A percentile compares a stretch with the other conserved stretches of the same genome.
Conservation (phyloP, 2,113 vertebrate species). For the Oxygymnocypris stewartii region DNA sequence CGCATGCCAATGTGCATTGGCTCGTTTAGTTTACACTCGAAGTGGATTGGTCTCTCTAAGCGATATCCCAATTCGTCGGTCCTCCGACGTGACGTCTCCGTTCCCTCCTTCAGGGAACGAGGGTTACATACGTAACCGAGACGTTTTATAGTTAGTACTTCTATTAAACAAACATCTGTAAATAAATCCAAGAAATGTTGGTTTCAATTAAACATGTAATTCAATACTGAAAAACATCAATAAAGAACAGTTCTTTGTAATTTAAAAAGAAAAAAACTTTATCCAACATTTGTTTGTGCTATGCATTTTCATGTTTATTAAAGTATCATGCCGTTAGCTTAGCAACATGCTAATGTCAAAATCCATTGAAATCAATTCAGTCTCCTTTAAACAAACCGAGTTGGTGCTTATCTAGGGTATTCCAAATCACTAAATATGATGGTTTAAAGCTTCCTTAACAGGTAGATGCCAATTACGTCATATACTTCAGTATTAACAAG, state of each 20-base stretch:
- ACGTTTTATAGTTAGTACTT: neutral
- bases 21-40: no score
- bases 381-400: neutral
- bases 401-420: no score
- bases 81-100: no score
- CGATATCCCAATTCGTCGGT: no score
- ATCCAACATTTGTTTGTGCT: neutral
- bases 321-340: neutral
- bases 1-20: no score
- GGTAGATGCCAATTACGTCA: no score
- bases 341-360: neutral
- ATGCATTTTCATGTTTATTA: neutral
- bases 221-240: neutral
- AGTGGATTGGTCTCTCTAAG: no score
- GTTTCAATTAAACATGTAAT: neutral
- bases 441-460: neutral
- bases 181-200: neutral
- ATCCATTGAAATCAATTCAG: neutral
- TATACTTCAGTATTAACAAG: neutral
- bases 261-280: neutral
- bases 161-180: neutral
- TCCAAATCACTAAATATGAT: neutral
- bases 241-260: neutral
- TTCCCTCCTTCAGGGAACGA: no score
- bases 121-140: no score